Evolutionary conservation across 2,888 invertebrate genomes (phyloP).

Genomic region (Aspidiotus rigidus): DNA sequence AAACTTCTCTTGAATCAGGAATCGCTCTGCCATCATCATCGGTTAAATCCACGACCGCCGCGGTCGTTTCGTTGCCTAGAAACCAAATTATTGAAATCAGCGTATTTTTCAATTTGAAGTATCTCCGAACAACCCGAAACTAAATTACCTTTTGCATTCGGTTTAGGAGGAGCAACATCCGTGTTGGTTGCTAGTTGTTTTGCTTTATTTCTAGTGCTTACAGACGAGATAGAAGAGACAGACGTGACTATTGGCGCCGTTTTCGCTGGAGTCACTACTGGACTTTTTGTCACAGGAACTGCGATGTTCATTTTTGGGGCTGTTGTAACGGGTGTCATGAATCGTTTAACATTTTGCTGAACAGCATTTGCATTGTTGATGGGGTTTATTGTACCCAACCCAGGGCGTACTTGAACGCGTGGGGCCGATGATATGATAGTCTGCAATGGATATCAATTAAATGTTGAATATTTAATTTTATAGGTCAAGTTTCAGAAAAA

Average conservation of each 20-base stretch:
- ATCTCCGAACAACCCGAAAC: no score
- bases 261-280: background rate
- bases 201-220: background rate
- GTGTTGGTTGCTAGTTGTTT: background rate
- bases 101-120: no score
- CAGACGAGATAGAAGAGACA: background rate
- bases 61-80: no score
- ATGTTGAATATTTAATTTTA: background rate
- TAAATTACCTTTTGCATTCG: background rate
- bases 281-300: slow-evolving; percentile 4
- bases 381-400: background rate
- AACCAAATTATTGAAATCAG: slow-evolving; percentile 37
- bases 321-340: background rate
- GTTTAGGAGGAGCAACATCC: background rate
- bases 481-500: no score
- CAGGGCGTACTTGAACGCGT: slow-evolving; percentile 23
- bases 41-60: slow-evolving; percentile 54
- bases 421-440: slow-evolving; percentile 2
- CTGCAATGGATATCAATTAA: background rate
- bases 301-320: background rate
- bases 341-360: slow-evolving; percentile 1
- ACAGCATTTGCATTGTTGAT: background rate
- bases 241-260: background rate
- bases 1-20: slow-evolving; percentile 62
- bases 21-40: slow-evolving; percentile 58